Conservation (phyloP, 2,113 vertebrate genomes). For the Chlamydotis undulata region DNA sequence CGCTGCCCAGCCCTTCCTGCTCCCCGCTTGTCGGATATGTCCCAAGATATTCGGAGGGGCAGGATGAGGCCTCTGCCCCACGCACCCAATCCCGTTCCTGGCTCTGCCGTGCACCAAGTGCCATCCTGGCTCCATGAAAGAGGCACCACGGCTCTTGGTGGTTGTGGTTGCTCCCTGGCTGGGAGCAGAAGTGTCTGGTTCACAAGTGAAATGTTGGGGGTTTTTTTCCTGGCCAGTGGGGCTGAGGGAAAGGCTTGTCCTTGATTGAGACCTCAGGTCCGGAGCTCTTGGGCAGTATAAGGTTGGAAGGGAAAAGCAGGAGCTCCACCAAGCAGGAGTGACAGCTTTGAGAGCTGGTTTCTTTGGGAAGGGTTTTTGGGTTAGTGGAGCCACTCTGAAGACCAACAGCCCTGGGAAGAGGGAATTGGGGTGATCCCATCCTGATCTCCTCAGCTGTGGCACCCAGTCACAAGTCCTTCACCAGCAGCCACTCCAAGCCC, state of each 20-base stretch:
- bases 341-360: not conserved
- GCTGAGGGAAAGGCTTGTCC: rapidly evolving
- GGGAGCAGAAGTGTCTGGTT: not conserved
- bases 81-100: not conserved
- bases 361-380: not conserved
- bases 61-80: not conserved
- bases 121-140: not conserved
- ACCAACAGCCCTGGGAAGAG: not conserved
- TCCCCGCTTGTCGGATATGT: not conserved
- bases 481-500: slow-evolving; percentile 35
- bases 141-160: rapidly evolving
- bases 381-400: not conserved
- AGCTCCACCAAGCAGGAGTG: not conserved
- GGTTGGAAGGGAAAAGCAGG: not conserved
- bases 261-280: not conserved
- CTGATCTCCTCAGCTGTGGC: not conserved
- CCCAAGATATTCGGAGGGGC: not conserved
- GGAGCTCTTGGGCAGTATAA: rapidly evolving
- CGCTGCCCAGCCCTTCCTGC: not conserved
- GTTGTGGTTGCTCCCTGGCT: rapidly evolving
- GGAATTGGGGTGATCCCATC: slow-evolving; percentile 42
- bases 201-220: not conserved
- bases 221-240: not conserved
- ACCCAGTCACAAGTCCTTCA: not conserved
- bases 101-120: rapidly evolving